Evolutionary conservation across 1,140 invertebrate genomes (phyloP), one percentile per base, ranked within the genome.

Genomic region (Bombus soroeensis): DNA sequence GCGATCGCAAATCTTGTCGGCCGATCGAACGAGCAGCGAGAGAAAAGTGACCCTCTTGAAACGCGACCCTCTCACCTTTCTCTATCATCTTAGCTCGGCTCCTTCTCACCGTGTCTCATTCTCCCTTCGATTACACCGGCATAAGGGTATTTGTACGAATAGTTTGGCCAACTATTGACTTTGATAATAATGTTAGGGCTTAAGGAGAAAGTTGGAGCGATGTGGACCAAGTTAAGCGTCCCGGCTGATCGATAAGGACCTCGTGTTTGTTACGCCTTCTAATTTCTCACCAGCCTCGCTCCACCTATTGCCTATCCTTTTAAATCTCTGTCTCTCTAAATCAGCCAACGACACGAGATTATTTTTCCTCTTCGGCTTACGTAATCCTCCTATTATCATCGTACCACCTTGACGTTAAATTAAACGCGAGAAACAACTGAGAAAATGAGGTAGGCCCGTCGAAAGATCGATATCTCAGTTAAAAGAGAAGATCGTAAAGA

Each of bases 1-100:
- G 90, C 87, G 88, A 91, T 91, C 77, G 74, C 90, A 87, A 89
- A 88, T 89, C 83, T 89, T 66, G 25, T 72, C 43, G 59, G 41
- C 15, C 43, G 59, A 47, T 74, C 34, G 28, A 57, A 37, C 28
- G 32, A n/a, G 57, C 18, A 72, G 72, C 13, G 22, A 10, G 53
- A 68, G 59, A 62, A 83, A 64, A 89, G 66, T 43, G 75, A 86
- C 66, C 74, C 57, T 13, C 59, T 71, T 47, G 37, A 80, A 37
- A 76, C 41, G 12, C 39, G 28, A 73, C 57, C n/a, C 57, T 74
- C 28, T 74, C 32, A 3, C 18, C 59, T 25, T 10, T 74, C 74
- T 32, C 8, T 37, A 22, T 37, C 41, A 9, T 47, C 64, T 53
- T 8, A 13, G 9, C 2, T 22, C 0, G 9, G n/a, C 28, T 15